Evolutionary conservation across 2,797 vertebrate genomes (phyloP).

Genomic region (Sebastes elongatus): DNA sequence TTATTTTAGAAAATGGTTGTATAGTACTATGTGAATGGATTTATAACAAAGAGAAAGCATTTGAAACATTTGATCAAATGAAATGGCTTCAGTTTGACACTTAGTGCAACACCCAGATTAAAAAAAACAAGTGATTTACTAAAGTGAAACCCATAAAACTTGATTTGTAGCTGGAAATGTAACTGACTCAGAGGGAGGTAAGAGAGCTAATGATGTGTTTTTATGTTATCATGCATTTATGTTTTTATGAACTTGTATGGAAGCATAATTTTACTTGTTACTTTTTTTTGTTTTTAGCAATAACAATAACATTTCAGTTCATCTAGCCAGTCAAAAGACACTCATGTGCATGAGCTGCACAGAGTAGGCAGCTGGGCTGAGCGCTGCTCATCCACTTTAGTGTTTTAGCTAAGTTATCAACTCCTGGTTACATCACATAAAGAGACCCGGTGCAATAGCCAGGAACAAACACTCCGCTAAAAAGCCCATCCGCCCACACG

Average conservation of each 20-base stretch:
- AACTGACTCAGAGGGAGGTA: neutral
- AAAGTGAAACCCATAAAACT: neutral
- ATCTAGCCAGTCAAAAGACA: neutral
- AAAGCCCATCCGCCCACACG: slow-evolving; percentile 33
- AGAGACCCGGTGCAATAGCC: neutral
- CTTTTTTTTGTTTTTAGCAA: too few species aligned
- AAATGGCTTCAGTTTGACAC: neutral
- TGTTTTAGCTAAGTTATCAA: slow-evolving; percentile 31
- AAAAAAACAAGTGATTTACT: neutral
- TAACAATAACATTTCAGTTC: neutral
- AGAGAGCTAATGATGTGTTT: neutral
- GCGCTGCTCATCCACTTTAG: neutral
- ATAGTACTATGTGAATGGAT: neutral
- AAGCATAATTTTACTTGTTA: neutral
- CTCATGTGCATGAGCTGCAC: neutral
- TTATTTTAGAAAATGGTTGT: neutral
- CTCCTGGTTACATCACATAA: slow-evolving; percentile 36
- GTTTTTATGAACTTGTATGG: neutral
- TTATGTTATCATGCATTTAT: neutral
- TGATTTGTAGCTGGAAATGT: neutral
- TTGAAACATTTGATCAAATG: neutral
- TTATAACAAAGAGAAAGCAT: neutral
- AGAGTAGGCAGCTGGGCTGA: neutral
- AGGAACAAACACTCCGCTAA: slow-evolving; percentile 24
- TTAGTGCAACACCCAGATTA: neutral